A percentile compares a stretch with the other conserved stretches of the same genome.
Evolutionary conservation across 2,113 vertebrate genomes (phyloP).

Genomic region (Polypterus bichir): DNA sequence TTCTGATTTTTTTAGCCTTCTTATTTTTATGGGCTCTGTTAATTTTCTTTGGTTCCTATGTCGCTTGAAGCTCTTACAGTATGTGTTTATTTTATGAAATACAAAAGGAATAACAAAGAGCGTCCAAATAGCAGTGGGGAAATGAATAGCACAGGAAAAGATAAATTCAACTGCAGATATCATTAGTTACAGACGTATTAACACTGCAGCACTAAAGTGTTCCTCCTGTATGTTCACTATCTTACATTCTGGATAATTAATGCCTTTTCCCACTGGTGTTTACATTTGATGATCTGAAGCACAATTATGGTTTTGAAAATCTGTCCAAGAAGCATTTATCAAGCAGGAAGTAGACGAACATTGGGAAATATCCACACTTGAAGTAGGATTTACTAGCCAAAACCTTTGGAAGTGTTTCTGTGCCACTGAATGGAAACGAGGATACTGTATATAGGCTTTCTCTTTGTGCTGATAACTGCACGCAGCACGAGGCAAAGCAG

Average conservation of each 20-base stretch:
- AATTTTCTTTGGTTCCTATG: no score
- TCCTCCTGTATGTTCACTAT: constrained; percentile 42
- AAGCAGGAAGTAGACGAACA: constrained; percentile 47
- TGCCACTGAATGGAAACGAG: constrained; percentile 48
- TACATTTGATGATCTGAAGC: constrained; percentile 53
- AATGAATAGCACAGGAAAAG: constrained; percentile 6
- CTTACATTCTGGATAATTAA: constrained; percentile 41
- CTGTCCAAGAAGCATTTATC: constrained; percentile 53
- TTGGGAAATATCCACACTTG: constrained; percentile 45
- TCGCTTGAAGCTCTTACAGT: neutral
- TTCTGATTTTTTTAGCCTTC: no score
- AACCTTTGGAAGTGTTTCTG: constrained; percentile 47
- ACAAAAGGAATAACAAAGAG: constrained; percentile 4
- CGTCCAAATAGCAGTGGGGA: constrained; percentile 7
- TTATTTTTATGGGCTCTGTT: no score
- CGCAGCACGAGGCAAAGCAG: neutral
- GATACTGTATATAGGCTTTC: constrained; percentile 10
- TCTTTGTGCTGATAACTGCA: constrained; percentile 8
- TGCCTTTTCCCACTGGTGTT: constrained; percentile 38
- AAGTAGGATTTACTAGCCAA: constrained; percentile 50
- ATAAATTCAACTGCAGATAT: constrained; percentile 20
- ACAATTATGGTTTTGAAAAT: constrained; percentile 57
- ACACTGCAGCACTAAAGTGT: constrained; percentile 39
- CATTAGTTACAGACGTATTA: constrained; percentile 43
- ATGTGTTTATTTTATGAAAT: neutral